Percentiles rank a stretch among this genome's conserved stretches.
phyloP scores from a whole-genome alignment of 2,113 vertebrate species.

The Alosa alosa region DNA sequence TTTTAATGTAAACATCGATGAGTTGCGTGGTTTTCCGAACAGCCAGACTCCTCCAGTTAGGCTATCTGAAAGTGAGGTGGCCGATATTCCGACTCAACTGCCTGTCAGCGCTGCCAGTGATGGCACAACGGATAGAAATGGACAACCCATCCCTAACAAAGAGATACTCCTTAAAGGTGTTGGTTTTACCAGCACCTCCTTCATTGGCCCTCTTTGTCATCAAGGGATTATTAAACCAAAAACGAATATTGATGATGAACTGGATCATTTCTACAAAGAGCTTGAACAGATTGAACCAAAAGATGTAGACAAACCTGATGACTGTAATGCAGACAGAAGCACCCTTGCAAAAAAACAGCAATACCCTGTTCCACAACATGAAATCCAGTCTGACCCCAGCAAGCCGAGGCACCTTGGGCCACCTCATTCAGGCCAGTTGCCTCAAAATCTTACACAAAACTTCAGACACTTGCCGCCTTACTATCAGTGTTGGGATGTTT shows the following conservation, averaged over 20 bases:
- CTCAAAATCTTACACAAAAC: background rate
- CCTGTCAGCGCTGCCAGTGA: background rate
- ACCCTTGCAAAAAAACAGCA: background rate
- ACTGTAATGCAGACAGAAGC: background rate
- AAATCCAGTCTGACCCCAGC: background rate
- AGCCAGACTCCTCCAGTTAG: background rate
- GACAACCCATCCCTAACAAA: conserved; percentile 22
- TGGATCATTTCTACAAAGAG: conserved; percentile 74
- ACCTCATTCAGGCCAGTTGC: background rate
- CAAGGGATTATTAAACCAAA: conserved; percentile 1
- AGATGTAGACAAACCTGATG: conserved; percentile 13
- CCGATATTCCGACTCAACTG: background rate
- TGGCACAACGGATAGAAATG: background rate
- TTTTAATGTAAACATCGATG: background rate
- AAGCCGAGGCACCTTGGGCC: background rate
- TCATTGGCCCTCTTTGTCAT: conserved; percentile 66
- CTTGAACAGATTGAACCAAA: conserved; percentile 57
- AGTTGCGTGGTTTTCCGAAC: background rate
- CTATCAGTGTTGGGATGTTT: background rate
- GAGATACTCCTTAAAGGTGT: conserved; percentile 57
- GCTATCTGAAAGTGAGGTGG: background rate
- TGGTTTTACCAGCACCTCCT: conserved; percentile 62
- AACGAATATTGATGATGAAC: conserved; percentile 57
- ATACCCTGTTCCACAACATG: background rate
- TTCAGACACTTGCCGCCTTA: background rate